phyloP scores from a whole-genome alignment of 2,797 vertebrate species.

The Anolis apletophallus region DNA sequence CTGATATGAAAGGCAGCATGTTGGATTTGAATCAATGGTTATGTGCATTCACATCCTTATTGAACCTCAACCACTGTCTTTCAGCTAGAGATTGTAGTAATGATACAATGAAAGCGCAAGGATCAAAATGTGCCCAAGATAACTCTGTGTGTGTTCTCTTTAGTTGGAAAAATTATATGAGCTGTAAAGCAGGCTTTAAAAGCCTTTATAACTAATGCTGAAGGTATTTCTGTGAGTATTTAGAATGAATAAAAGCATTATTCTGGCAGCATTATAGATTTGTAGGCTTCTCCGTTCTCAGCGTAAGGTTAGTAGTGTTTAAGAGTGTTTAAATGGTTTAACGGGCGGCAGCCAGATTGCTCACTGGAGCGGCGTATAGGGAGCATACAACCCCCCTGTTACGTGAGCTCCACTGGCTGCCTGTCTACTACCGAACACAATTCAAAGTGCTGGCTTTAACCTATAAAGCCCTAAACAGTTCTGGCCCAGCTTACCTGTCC shows the following conservation, averaged over 20 bases:
- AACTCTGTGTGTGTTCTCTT: not conserved
- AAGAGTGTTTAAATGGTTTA: too few species aligned
- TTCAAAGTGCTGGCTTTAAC: too few species aligned
- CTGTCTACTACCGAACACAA: too few species aligned
- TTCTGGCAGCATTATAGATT: constrained; percentile 49
- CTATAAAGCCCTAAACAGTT: too few species aligned
- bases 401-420: too few species aligned
- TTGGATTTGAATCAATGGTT: too few species aligned
- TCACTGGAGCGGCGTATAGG: too few species aligned
- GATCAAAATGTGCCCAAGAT: not conserved
- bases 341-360: too few species aligned
- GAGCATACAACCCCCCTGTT: too few species aligned
- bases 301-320: not conserved
- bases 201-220: not conserved
- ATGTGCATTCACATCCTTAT: too few species aligned
- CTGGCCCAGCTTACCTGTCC: too few species aligned
- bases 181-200: not conserved
- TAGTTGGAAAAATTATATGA: not conserved
- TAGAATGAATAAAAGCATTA: constrained; percentile 8
- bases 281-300: constrained; percentile 41
- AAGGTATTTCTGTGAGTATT: not conserved
- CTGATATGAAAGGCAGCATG: too few species aligned
- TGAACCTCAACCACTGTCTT: not conserved
- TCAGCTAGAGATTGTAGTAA: not conserved
- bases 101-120: not conserved